A percentile compares a stretch with the other conserved stretches of the same genome.
Evolutionary conservation across 2,888 invertebrate genomes (phyloP).

Genomic region (Ptycholaimellus sp.): DNA sequence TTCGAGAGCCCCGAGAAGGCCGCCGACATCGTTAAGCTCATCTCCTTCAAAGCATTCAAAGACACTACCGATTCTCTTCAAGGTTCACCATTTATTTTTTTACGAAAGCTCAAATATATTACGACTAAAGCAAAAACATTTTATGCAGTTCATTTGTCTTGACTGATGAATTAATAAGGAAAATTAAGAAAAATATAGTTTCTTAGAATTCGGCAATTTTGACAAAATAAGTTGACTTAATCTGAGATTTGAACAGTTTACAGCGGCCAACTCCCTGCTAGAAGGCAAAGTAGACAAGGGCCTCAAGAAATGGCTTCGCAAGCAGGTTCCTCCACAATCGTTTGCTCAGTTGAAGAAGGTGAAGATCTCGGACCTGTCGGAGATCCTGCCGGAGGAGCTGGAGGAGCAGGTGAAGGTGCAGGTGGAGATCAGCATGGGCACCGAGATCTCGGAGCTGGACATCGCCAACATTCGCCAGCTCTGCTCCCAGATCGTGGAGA

Average conservation of each 20-base stretch:
- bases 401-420: slow-evolving; percentile 81
- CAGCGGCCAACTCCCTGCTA: slow-evolving; percentile 63
- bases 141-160: too few species aligned
- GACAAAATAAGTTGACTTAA: too few species aligned
- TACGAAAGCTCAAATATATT: too few species aligned
- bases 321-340: too few species aligned
- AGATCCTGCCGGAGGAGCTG: slow-evolving; percentile 67
- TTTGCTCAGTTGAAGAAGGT: too few species aligned
- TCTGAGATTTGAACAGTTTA: slow-evolving; percentile 14
- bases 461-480: slow-evolving; percentile 66
- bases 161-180: too few species aligned
- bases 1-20: slow-evolving; percentile 73
- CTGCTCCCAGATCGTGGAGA: slow-evolving; percentile 78
- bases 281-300: slow-evolving; percentile 78
- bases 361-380: slow-evolving; percentile 55
- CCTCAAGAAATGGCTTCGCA: slow-evolving; percentile 67
- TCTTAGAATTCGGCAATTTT: too few species aligned
- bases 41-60: slow-evolving; percentile 79
- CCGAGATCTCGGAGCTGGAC: slow-evolving; percentile 88
- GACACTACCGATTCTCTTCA: slow-evolving; percentile 77
- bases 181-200: too few species aligned
- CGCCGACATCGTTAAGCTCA: slow-evolving; percentile 66
- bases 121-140: too few species aligned
- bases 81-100: too few species aligned
- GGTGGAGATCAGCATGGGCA: slow-evolving; percentile 96